Conservation (phyloP, 2,888 invertebrate species). For the Lumbricus terrestris region DNA sequence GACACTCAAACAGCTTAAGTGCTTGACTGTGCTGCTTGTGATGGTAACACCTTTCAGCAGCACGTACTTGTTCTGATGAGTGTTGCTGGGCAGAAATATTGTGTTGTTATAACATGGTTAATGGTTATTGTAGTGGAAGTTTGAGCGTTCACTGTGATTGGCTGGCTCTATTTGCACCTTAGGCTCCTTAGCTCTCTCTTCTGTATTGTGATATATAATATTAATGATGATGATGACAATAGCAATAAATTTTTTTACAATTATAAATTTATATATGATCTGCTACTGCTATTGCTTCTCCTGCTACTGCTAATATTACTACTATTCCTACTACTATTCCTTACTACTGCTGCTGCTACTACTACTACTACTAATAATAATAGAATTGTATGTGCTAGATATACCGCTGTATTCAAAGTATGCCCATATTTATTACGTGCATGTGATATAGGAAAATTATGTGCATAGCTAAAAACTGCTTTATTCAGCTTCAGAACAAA, state of each 20-base stretch:
- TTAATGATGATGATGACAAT: no score
- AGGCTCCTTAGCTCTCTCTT: neutral
- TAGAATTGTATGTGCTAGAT: no score
- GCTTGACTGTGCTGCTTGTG: neutral
- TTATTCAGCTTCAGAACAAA: neutral
- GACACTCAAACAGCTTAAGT: neutral
- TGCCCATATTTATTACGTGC: no score
- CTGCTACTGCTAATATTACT: no score
- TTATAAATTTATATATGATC: no score
- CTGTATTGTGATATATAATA: no score
- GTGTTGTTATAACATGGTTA: neutral
- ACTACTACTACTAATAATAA: no score
- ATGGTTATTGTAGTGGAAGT: neutral
- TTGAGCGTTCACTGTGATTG: neutral
- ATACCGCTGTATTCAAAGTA: no score
- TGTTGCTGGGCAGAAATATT: neutral
- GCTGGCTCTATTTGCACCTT: neutral
- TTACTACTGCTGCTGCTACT: no score
- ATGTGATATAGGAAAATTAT: neutral
- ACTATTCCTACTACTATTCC: no score
- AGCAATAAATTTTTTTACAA: no score
- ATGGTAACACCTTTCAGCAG: neutral
- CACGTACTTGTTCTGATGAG: neutral
- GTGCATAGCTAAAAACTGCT: neutral
- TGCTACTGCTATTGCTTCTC: no score